Evolutionary conservation across 2,888 invertebrate genomes (phyloP).

Genomic region (Mythimna lalbum): DNA sequence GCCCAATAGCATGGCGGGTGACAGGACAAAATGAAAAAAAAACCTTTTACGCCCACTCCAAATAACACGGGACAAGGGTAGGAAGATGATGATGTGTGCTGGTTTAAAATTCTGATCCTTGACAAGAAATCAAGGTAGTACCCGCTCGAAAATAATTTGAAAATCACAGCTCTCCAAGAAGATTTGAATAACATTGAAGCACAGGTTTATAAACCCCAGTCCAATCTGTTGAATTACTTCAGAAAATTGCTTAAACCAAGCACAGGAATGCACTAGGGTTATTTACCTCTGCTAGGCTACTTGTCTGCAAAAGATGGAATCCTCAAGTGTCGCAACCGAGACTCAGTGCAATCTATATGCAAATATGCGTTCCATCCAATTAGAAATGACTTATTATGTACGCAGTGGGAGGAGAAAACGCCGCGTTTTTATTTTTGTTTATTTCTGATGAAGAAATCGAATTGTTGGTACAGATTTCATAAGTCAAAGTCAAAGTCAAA

Average conservation of each 20-base stretch:
- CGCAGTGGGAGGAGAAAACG: slow-evolving; percentile 62
- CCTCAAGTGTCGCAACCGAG: slow-evolving; percentile 64
- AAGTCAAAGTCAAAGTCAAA: too few species aligned
- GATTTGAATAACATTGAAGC: slow-evolving; percentile 22
- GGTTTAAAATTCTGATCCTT: too few species aligned
- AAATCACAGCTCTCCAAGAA: neutral
- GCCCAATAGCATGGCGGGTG: too few species aligned
- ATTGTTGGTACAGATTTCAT: too few species aligned
- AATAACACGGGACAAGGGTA: too few species aligned
- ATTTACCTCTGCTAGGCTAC: slow-evolving; percentile 29
- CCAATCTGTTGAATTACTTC: slow-evolving; percentile 22
- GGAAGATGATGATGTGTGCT: too few species aligned
- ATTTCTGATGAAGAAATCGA: too few species aligned
- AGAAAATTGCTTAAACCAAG: slow-evolving; percentile 31
- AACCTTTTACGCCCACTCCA: too few species aligned
- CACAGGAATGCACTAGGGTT: slow-evolving; percentile 40
- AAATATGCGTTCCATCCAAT: slow-evolving; percentile 83
- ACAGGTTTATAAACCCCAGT: slow-evolving; percentile 6
- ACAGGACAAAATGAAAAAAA: too few species aligned
- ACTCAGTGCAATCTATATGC: slow-evolving; percentile 84
- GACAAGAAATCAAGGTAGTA: too few species aligned
- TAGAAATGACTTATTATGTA: slow-evolving; percentile 75
- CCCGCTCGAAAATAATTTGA: too few species aligned
- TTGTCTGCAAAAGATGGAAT: slow-evolving; percentile 58
- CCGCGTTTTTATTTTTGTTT: slow-evolving; percentile 24